Evolutionary conservation across 2,888 invertebrate genomes (phyloP).

Genomic region (Drosophila atripex): DNA sequence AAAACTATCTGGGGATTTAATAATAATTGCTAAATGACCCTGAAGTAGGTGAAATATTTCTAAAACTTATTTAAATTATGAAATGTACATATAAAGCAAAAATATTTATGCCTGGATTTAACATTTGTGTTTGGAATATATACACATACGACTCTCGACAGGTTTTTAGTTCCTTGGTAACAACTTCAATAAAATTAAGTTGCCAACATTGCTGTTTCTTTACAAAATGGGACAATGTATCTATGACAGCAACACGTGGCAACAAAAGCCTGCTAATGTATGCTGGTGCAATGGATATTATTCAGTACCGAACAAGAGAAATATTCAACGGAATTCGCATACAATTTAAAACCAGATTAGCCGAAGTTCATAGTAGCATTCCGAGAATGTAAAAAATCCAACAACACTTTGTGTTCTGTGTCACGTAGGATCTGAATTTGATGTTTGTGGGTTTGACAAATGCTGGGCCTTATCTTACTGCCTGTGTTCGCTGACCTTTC

Average conservation of each 20-base stretch:
- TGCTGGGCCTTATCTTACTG: conserved; percentile 3
- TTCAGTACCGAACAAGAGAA: conserved; percentile 1
- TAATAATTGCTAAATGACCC: background rate
- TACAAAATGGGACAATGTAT: background rate
- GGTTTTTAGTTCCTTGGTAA: background rate
- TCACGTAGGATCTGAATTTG: conserved; percentile 30
- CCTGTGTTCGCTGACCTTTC: conserved; percentile 30
- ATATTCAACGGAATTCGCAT: conserved; percentile 24
- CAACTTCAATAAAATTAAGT: background rate
- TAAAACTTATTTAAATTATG: background rate
- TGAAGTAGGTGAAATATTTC: background rate
- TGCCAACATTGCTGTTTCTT: background rate
- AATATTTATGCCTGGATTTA: too few species aligned
- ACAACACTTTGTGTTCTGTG: conserved; percentile 10
- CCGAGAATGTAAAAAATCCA: background rate
- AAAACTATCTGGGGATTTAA: background rate
- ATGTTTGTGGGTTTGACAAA: conserved; percentile 21
- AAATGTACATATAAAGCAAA: too few species aligned
- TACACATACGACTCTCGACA: too few species aligned
- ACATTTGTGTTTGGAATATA: too few species aligned
- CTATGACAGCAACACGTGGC: conserved; percentile 42
- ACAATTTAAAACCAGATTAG: conserved; percentile 21
- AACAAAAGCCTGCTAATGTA: conserved; percentile 12
- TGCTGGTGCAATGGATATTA: conserved; percentile 38
- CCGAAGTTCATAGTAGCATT: conserved; percentile 11